phyloP scores from a whole-genome alignment of 2,113 vertebrate genomes.

The Urocolius indicus region DNA sequence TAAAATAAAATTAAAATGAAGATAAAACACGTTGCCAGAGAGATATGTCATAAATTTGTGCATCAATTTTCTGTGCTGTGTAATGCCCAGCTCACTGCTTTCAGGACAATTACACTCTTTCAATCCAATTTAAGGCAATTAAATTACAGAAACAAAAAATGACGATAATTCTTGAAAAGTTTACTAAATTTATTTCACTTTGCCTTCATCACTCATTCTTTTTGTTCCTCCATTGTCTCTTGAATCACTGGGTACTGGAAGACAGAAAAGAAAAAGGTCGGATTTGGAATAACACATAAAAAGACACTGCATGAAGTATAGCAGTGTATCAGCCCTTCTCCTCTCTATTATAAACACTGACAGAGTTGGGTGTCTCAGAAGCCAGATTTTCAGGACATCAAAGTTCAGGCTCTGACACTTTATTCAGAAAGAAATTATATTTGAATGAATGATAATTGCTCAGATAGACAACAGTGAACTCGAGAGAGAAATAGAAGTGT shows the following conservation, averaged over 20 bases:
- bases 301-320: not conserved
- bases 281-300: not conserved
- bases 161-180: not conserved
- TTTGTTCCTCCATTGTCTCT: not conserved
- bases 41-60: not conserved
- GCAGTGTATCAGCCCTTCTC: not conserved
- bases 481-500: not conserved
- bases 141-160: not conserved
- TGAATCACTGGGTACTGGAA: not conserved
- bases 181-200: not conserved
- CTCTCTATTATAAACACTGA: not conserved
- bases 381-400: not conserved
- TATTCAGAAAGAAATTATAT: not conserved
- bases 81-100: not conserved
- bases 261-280: not conserved
- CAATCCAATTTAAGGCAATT: not conserved
- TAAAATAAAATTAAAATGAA: not conserved
- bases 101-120: not conserved
- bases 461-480: not conserved
- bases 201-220: not conserved
- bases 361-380: not conserved
- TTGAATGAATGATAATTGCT: not conserved
- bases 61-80: not conserved
- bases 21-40: not conserved
- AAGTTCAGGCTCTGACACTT: not conserved